phyloP scores from a whole-genome alignment of 2,797 vertebrate genomes.

The Heterohyrax brucei region DNA sequence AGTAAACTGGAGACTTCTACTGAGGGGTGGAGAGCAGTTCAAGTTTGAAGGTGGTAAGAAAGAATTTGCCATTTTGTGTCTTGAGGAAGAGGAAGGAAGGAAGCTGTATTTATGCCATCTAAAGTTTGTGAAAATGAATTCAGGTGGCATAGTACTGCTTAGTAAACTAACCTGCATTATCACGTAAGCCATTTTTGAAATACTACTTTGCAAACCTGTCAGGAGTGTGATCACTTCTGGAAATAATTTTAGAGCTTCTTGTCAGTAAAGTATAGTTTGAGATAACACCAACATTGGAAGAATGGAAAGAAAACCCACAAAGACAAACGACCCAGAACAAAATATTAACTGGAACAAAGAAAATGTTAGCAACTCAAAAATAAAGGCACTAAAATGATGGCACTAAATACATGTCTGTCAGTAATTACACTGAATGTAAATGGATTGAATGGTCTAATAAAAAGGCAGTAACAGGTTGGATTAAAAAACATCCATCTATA shows the following conservation, averaged over 20 bases:
- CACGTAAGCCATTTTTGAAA: conserved; percentile 55
- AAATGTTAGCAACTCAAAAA: no score
- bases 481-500: no score
- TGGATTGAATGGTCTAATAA: no score
- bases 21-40: not conserved
- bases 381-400: no score
- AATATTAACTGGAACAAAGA: no score
- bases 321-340: no score
- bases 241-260: not conserved
- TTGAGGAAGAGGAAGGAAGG: conserved; percentile 24
- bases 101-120: not conserved
- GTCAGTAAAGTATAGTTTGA: not conserved
- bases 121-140: conserved; percentile 27
- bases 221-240: not conserved
- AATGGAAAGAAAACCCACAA: no score
- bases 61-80: conserved; percentile 18
- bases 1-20: conserved; percentile 8
- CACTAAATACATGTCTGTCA: no score
- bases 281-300: no score
- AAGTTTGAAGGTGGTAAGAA: conserved; percentile 11
- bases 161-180: not conserved
- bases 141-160: not conserved
- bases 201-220: conserved; percentile 6
- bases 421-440: no score
- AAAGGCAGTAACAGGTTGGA: no score